Percentiles rank a stretch among this genome's conserved stretches.
phyloP scores from a whole-genome alignment of 2,113 vertebrate species.

The Callithrix jacchus region DNA sequence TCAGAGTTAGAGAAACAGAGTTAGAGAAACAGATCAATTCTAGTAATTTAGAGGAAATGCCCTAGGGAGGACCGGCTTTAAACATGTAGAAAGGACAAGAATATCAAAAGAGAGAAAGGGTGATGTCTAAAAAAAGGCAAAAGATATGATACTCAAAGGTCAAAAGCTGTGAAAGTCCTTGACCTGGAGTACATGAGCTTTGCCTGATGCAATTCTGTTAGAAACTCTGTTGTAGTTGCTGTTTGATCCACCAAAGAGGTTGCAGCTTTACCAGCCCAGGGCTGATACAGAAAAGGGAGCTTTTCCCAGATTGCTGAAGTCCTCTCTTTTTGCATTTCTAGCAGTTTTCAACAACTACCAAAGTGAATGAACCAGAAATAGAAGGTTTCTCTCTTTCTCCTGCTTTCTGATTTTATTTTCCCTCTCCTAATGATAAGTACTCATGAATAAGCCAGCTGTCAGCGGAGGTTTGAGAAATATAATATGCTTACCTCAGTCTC shows the following conservation, averaged over 20 bases:
- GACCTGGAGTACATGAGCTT: not conserved
- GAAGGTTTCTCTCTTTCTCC: not conserved
- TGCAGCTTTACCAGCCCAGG: not conserved
- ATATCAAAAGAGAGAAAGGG: not conserved
- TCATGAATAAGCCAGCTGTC: not conserved
- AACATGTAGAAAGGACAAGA: not conserved
- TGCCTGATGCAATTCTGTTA: not conserved
- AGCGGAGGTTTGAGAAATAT: not conserved
- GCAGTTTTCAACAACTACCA: not conserved
- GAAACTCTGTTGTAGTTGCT: not conserved
- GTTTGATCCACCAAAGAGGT: not conserved
- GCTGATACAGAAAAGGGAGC: not conserved
- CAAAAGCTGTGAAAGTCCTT: not conserved
- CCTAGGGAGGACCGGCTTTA: not conserved
- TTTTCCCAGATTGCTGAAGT: not conserved
- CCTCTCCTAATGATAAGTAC: not conserved
- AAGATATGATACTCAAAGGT: not conserved
- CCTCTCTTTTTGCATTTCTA: not conserved
- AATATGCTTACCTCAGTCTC: not conserved
- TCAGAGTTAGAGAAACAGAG: not conserved
- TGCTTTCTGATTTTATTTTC: not conserved
- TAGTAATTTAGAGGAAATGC: not conserved
- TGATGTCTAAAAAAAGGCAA: not conserved
- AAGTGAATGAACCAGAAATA: not conserved
- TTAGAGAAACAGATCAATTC: not conserved